Evolutionary conservation across 2,888 invertebrate species (phyloP).

Genomic region (Parnassius orleans): DNA sequence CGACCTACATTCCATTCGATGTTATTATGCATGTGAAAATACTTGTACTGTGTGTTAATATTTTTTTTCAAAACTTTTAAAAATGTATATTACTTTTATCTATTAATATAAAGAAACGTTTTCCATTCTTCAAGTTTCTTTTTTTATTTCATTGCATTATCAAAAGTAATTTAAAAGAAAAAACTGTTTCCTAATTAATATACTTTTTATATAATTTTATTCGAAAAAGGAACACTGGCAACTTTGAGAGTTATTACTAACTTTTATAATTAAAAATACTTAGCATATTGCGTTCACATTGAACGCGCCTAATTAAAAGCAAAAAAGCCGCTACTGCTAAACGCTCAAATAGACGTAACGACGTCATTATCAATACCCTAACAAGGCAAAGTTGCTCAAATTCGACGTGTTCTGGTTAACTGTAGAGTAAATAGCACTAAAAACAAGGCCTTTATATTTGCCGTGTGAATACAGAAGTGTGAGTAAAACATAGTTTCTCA

Average conservation of each 20-base stretch:
- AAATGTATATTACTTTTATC: too few species aligned
- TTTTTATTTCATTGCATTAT: too few species aligned
- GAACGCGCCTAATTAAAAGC: slow-evolving; percentile 58
- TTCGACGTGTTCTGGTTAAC: slow-evolving; percentile 53
- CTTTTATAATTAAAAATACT: slow-evolving; percentile 26
- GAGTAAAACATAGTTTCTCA: not conserved
- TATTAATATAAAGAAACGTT: too few species aligned
- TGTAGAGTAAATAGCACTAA: slow-evolving; percentile 50
- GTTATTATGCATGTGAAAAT: slow-evolving; percentile 58
- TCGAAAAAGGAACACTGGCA: slow-evolving; percentile 7
- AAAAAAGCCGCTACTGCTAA: slow-evolving; percentile 52
- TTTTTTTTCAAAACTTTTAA: slow-evolving; percentile 33
- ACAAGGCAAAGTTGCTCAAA: slow-evolving; percentile 55
- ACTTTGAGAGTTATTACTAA: slow-evolving; percentile 19
- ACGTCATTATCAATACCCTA: slow-evolving; percentile 69
- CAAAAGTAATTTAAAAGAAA: too few species aligned
- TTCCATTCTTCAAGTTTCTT: too few species aligned
- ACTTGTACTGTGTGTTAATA: slow-evolving; percentile 42
- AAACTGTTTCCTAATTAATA: too few species aligned
- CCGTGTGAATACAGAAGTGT: slow-evolving; percentile 41
- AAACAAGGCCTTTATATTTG: slow-evolving; percentile 42
- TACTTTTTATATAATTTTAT: not conserved
- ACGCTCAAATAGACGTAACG: slow-evolving; percentile 65
- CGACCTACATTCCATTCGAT: slow-evolving; percentile 69
- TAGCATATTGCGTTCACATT: slow-evolving; percentile 36